Evolutionary conservation across 1,140 invertebrate genomes (phyloP).

Genomic region (Hylyphantes graminicola): DNA sequence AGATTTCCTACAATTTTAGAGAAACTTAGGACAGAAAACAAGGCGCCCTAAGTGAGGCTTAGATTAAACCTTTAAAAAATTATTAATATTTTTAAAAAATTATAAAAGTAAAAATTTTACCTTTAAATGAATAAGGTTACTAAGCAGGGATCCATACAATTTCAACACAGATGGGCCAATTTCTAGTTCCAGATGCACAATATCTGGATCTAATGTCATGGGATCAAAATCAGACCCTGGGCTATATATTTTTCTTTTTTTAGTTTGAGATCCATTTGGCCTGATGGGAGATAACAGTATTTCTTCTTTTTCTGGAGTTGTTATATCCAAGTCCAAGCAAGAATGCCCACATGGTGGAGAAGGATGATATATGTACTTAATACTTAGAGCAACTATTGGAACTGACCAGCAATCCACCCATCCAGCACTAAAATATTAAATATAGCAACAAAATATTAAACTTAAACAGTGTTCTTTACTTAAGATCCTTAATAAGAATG

Average conservation of each 20-base stretch:
- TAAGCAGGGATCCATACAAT: conserved; percentile 89
- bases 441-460: background rate
- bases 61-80: too few species aligned
- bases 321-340: conserved; percentile 74
- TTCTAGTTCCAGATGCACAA: conserved; percentile 89
- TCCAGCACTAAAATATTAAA: conserved; percentile 72
- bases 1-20: too few species aligned
- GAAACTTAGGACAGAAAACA: too few species aligned
- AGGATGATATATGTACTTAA: conserved; percentile 91
- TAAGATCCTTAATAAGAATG: too few species aligned
- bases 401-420: conserved; percentile 98
- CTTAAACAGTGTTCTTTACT: too few species aligned
- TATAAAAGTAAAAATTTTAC: conserved; percentile 65
- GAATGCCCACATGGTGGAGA: conserved; percentile 76
- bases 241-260: conserved; percentile 65
- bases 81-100: background rate
- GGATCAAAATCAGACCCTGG: conserved; percentile 84
- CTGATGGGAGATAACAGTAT: conserved; percentile 89
- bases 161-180: conserved; percentile 91
- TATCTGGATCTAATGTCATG: conserved; percentile 82
- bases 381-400: conserved; percentile 89
- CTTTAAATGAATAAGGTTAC: conserved; percentile 87
- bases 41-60: too few species aligned
- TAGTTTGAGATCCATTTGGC: conserved; percentile 73
- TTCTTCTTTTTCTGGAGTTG: conserved; percentile 94